Percentiles rank a stretch among this genome's conserved stretches.
Conservation (phyloP, 2,888 invertebrate species). For the Tenthredo livida region DNA sequence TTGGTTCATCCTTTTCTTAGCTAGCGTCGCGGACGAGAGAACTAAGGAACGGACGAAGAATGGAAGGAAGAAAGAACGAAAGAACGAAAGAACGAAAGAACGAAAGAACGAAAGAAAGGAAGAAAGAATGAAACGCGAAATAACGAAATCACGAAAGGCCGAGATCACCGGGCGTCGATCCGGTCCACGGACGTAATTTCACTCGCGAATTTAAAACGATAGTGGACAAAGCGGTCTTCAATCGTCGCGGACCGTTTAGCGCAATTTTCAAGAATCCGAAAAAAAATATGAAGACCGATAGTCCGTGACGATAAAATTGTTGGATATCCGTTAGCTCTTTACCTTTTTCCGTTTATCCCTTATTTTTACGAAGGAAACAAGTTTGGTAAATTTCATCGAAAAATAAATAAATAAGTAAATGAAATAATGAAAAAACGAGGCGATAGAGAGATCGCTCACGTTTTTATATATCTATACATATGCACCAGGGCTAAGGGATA, state of each 20-base stretch:
- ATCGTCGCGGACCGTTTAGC: constrained; percentile 35
- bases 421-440: neutral
- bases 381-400: constrained; percentile 9
- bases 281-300: neutral
- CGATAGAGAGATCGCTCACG: no score
- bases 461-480: no score
- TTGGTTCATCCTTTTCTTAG: constrained; percentile 49
- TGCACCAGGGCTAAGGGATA: neutral
- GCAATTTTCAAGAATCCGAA: constrained; percentile 15
- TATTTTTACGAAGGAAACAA: constrained; percentile 49
- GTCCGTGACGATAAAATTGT: constrained; percentile 41
- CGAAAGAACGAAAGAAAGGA: neutral
- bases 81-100: neutral
- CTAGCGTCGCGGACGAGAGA: constrained; percentile 44
- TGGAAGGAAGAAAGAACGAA: neutral
- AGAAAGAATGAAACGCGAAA: neutral
- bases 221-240: constrained; percentile 21
- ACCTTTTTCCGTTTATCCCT: constrained; percentile 16
- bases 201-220: constrained; percentile 35
- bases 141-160: neutral
- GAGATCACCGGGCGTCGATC: constrained; percentile 24
- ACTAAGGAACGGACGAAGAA: constrained; percentile 19
- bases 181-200: constrained; percentile 35
- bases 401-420: neutral
- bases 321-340: constrained; percentile 16